A percentile compares a stretch with the other conserved stretches of the same genome.
phyloP scores from a whole-genome alignment of 2,113 vertebrate species.

The Rafetus swinhoei region DNA sequence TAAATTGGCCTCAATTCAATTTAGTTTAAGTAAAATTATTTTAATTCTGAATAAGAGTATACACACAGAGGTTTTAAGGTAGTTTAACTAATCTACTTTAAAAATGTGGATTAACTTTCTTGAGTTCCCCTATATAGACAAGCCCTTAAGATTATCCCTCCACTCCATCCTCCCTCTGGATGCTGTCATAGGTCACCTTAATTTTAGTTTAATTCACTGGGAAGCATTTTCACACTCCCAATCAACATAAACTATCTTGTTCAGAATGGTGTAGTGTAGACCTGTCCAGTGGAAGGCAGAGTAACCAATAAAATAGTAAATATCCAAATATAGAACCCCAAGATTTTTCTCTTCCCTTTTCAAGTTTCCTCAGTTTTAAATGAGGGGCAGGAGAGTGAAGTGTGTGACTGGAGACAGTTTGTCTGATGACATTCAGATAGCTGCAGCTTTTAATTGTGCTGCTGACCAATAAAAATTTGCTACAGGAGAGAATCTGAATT shows the following conservation, averaged over 20 bases:
- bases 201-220: background rate
- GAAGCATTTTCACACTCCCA: background rate
- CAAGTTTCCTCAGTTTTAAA: slow-evolving; percentile 61
- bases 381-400: slow-evolving; percentile 47
- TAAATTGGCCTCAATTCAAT: background rate
- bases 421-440: slow-evolving; percentile 42
- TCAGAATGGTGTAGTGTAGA: background rate
- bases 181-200: background rate
- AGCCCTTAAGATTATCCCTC: background rate
- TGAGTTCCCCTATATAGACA: background rate
- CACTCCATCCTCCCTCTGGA: background rate
- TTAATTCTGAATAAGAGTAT: background rate
- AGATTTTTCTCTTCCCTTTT: slow-evolving; percentile 42
- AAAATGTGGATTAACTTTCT: background rate
- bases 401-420: slow-evolving; percentile 60
- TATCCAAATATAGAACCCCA: rapidly evolving
- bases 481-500: slow-evolving; percentile 56
- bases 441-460: slow-evolving; percentile 45
- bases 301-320: rapidly evolving
- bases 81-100: background rate
- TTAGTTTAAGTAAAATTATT: background rate
- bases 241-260: background rate
- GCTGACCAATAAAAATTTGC: slow-evolving; percentile 26
- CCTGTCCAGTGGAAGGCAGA: background rate
- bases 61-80: background rate